A percentile compares a stretch with the other conserved stretches of the same genome.
phyloP scores from a whole-genome alignment of 2,113 vertebrate species.

The Antechinus flavipes region DNA sequence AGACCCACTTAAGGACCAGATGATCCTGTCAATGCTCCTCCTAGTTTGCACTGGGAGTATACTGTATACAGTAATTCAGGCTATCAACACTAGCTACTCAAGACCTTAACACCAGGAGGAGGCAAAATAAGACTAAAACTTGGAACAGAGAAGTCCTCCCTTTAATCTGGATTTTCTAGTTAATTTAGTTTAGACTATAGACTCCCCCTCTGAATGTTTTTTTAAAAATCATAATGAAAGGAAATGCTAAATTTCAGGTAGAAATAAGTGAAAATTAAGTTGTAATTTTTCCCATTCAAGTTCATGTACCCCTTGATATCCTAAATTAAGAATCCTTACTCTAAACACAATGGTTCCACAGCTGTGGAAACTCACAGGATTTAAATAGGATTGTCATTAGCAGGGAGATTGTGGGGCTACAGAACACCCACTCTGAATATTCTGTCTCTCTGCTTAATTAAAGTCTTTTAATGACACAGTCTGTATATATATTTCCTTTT shows the following conservation, averaged over 20 bases:
- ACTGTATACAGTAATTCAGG: too few species aligned
- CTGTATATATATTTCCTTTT: constrained; percentile 66
- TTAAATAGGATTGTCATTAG: constrained; percentile 23
- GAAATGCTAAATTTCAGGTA: neutral
- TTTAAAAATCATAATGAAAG: neutral
- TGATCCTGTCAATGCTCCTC: too few species aligned
- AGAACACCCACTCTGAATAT: constrained; percentile 54
- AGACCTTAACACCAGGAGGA: neutral
- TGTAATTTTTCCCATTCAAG: neutral
- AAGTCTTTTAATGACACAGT: constrained; percentile 70
- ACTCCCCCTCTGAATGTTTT: neutral
- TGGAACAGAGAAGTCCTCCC: neutral
- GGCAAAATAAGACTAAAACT: neutral
- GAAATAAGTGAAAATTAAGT: neutral
- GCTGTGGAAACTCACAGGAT: constrained; percentile 36
- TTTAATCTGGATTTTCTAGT: neutral
- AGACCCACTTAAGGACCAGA: too few species aligned
- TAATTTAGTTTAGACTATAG: neutral
- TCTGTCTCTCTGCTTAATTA: constrained; percentile 63
- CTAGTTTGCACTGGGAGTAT: too few species aligned
- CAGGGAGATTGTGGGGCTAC: constrained; percentile 52
- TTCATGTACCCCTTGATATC: neutral
- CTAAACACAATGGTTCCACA: constrained; percentile 52
- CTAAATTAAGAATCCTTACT: neutral
- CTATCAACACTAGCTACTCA: too few species aligned